Base-by-base conservation (phyloP, 2,797 vertebrate genomes). In the Hipposideros larvatus region DNA sequence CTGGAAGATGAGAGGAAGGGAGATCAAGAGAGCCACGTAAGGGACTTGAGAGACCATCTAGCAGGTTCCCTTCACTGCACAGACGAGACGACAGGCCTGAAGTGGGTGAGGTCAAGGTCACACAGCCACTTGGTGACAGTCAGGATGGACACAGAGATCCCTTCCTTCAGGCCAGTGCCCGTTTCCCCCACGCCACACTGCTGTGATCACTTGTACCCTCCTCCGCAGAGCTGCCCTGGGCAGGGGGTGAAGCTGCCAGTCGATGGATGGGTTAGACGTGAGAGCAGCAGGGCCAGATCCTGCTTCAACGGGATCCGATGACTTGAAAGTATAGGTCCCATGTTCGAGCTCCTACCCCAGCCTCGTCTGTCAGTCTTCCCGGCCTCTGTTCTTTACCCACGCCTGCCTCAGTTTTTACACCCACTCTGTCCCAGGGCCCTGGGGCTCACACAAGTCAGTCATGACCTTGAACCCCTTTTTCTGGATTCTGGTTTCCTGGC, bases 401-500 rank as follows among this genome's bases (percentile, higher is more conserved):
- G 28, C 53, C 24, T 11, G 48, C 11, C 51, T 87, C 82, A 11
- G 0, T 68, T 43, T 66, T 41, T 18, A 43, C 48, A 34, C 21
- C 57, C 68, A 11, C 37, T 41, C 1, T 48, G 57, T 24, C 46
- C 71, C 26, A 34, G 79, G 28, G 37, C 26, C 19, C 77, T 53
- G 79, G 66, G 57, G 46, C 34, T 68, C 28, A 74, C 94, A 26
- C 31, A 34, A 65, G 53, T 19, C 41, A 78, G 24, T 87, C 28
- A 4, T 57, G 70, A 71, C 53, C 82, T 95, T 43, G 43, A 92
- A 66, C 11, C 19, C 15, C 46, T 53, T 31, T 15, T 57, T 78
- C 80, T 85, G 28, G 51, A 90, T 92, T 91, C 87, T 57, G 82
- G 55, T 90, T 86, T 85, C 83, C 55, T 92, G 57, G 65, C 11